phyloP scores from a whole-genome alignment of 2,888 invertebrate species.

The Rotaria macrura region DNA sequence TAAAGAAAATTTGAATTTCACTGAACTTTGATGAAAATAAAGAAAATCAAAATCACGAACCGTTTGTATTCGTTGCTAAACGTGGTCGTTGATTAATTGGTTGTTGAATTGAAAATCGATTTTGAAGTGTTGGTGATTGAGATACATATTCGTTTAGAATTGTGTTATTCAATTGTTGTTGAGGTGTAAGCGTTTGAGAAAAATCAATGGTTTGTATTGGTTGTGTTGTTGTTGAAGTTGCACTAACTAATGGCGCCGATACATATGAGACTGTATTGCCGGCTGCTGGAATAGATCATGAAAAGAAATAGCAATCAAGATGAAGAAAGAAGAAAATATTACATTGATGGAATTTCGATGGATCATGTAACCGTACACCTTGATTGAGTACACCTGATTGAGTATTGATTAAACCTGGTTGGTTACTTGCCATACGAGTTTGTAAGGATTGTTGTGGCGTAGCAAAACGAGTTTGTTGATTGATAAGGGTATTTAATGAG shows the following conservation, averaged over 20 bases:
- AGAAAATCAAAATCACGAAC: neutral
- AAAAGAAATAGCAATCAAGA: neutral
- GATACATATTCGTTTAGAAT: neutral
- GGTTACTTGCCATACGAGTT: neutral
- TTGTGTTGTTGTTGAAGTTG: neutral
- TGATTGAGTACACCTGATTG: neutral
- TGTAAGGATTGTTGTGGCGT: neutral
- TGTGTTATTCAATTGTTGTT: neutral
- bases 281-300: neutral
- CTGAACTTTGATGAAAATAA: neutral
- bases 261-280: neutral
- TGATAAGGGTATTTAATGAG: neutral
- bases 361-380: neutral
- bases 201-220: neutral
- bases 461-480: neutral
- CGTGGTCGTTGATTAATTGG: neutral
- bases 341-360: neutral
- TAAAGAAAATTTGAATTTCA: neutral
- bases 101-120: neutral
- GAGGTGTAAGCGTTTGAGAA: neutral
- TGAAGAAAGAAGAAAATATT: neutral
- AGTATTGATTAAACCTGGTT: neutral
- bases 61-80: neutral
- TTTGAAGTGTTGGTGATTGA: neutral
- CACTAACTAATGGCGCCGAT: neutral